Conservation (phyloP, 2,797 vertebrate species). For the Aeoliscus strigatus region DNA sequence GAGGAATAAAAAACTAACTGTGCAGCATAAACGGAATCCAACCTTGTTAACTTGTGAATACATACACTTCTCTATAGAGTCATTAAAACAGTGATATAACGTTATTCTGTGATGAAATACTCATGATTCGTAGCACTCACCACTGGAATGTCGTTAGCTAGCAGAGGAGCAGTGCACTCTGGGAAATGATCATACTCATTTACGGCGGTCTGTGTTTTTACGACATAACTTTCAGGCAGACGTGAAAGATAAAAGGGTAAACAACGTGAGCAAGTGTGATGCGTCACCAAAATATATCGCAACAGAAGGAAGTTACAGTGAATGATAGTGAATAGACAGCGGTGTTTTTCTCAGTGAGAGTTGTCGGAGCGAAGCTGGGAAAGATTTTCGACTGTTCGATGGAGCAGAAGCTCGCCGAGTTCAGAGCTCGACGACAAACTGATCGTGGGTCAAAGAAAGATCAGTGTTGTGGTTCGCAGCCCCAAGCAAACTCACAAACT, state of each 20-base stretch:
- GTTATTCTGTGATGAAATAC: too few relatives aligned
- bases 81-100: too few relatives aligned
- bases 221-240: slow-evolving; percentile 27
- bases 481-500: background rate
- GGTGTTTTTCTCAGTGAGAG: too few relatives aligned
- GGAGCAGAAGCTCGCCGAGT: slow-evolving; percentile 75
- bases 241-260: slow-evolving; percentile 42
- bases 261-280: slow-evolving; percentile 24
- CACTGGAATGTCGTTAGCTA: background rate
- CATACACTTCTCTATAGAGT: too few relatives aligned
- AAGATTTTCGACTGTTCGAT: slow-evolving; percentile 39
- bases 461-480: background rate
- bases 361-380: background rate
- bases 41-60: too few relatives aligned
- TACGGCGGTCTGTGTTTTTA: slow-evolving; percentile 8
- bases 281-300: background rate
- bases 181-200: background rate
- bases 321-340: rapidly evolving
- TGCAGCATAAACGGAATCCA: too few relatives aligned
- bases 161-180: background rate
- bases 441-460: slow-evolving; percentile 11
- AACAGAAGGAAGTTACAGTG: background rate
- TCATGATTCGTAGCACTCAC: too few relatives aligned
- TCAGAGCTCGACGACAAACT: slow-evolving; percentile 68
- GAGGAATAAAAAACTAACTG: too few relatives aligned